These are phyloP conservation scores for Distichodus sexfasciatus DNA, from an alignment of 2,797 vertebrate genomes.

Conservation along the genomic window DNA sequence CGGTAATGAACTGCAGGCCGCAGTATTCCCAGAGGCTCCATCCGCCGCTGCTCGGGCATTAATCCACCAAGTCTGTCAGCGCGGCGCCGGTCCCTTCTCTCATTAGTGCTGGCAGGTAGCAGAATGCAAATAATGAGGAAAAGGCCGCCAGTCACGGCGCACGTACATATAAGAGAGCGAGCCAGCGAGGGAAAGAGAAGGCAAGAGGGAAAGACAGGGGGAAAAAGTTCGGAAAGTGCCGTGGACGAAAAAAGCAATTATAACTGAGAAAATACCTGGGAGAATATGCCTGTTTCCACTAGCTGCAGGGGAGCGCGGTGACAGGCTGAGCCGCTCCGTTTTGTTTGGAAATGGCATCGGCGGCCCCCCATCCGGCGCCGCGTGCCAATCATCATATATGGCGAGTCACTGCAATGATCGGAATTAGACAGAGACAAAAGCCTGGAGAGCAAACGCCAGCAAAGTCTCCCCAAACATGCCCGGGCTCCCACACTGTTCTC, in stretches of 20 bases:
- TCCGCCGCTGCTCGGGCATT: slow-evolving; percentile 63
- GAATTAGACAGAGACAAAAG: slow-evolving; percentile 46
- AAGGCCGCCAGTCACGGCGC: slow-evolving; percentile 73
- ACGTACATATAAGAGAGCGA: slow-evolving; percentile 59
- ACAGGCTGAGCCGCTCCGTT: slow-evolving; percentile 62
- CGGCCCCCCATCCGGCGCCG: slow-evolving; percentile 39
- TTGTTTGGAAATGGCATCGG: slow-evolving; percentile 61
- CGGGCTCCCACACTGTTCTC: slow-evolving; percentile 1
- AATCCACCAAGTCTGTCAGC: slow-evolving; percentile 73
- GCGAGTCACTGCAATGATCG: slow-evolving; percentile 41
- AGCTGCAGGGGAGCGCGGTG: slow-evolving; percentile 44
- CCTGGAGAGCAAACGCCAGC: slow-evolving; percentile 34
- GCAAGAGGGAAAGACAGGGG: background rate
- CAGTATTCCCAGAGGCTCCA: slow-evolving; percentile 72
- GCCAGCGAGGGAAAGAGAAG: slow-evolving; percentile 39
- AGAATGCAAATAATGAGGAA: slow-evolving; percentile 81
- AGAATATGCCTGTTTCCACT: slow-evolving; percentile 55
- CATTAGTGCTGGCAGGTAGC: slow-evolving; percentile 80
- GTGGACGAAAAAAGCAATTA: slow-evolving; percentile 63
- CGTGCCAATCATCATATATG: slow-evolving; percentile 59
- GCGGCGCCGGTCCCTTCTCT: slow-evolving; percentile 71
- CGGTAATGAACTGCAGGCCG: slow-evolving; percentile 75
- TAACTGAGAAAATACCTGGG: slow-evolving; percentile 69
- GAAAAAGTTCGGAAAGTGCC: slow-evolving; percentile 42
- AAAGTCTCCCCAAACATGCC: slow-evolving; percentile 11